These are phyloP conservation scores for Cerceris ruficornis DNA, from an alignment of 2,888 invertebrate genomes.

Conservation along the genomic window DNA sequence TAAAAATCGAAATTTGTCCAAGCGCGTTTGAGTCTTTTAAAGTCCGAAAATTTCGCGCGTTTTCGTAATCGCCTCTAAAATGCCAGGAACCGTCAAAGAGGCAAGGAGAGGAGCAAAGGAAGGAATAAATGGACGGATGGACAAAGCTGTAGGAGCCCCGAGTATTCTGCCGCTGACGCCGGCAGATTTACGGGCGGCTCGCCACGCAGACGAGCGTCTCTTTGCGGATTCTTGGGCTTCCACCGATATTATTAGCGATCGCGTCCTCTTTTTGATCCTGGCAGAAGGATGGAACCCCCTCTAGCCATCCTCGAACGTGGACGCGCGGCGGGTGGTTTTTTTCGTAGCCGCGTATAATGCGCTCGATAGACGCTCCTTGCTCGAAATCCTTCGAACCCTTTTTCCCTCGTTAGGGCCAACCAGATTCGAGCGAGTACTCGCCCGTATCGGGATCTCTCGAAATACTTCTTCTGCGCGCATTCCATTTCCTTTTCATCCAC, in stretches of 20 bases:
- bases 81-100: constrained; percentile 17
- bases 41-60: not conserved
- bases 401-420: constrained; percentile 55
- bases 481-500: constrained; percentile 19
- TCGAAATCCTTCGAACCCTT: constrained; percentile 66
- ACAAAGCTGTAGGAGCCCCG: constrained; percentile 65
- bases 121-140: constrained; percentile 56
- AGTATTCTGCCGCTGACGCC: constrained; percentile 76
- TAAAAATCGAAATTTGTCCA: not conserved
- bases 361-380: constrained; percentile 65
- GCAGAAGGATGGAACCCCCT: constrained; percentile 50
- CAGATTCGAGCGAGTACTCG: constrained; percentile 38
- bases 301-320: constrained; percentile 37
- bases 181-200: constrained; percentile 80
- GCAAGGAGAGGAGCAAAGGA: constrained; percentile 31
- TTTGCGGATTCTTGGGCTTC: constrained; percentile 78
- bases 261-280: constrained; percentile 78
- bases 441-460: constrained; percentile 2
- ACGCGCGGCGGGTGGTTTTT: constrained; percentile 58
- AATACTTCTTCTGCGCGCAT: constrained; percentile 47
- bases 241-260: constrained; percentile 80
- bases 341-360: constrained; percentile 70
- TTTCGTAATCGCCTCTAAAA: constrained; percentile 30
- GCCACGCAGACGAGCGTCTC: constrained; percentile 77
- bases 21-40: too few species aligned